Base-by-base conservation (phyloP, 2,113 vertebrate species). In the Hippopotamus amphibius region DNA sequence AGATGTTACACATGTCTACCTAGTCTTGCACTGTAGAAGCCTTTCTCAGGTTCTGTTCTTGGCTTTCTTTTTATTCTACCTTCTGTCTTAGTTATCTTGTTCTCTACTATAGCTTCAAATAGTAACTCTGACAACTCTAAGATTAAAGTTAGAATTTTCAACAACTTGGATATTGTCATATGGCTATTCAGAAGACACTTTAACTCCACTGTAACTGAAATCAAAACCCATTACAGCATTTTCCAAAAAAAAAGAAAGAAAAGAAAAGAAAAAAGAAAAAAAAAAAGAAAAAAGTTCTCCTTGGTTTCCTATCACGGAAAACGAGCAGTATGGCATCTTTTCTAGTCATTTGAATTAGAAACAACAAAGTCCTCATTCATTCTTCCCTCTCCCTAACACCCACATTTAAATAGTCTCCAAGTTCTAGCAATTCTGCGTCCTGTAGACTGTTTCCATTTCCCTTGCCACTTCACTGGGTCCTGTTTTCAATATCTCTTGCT, bases 221-320 rank as follows among this genome's bases (percentile, higher is more conserved):
- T 79, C 6, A 30, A 65, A 65, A 65, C 63, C 63, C 26, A 65
- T 30, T 37, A 46, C 48, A 82, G 22, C 3, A 6, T 30, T 53
- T 57, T 57, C 55, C n/a, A 50, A 28, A 48, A 6, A 13, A 21
- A 41, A 37, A 37, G 37, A 37, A 37, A 37, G 37, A 50, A 28
- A 48, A 6, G 7, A 21, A 41, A 53, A 48, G 81, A 65, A 50
- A 28, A 48, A 6, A 13, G 22, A 41, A 53, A 48, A 85, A 65
- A 65, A 28, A 46, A 72, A 26, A 72, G 41, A 53, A 50, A 69
- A 90, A 66, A 72, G 17, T 9, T 87, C 41, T 79, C 24, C 14
- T 55, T 65, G 6, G 15, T 94, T 98, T 88, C 55, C 21, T 93
- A n/a, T 94, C 82, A 93, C n/a, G 94, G 22, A 82, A 86, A 85